These are phyloP conservation scores for Labeo calbasu DNA, from an alignment of 2,797 vertebrate genomes.

Conservation along the genomic window DNA sequence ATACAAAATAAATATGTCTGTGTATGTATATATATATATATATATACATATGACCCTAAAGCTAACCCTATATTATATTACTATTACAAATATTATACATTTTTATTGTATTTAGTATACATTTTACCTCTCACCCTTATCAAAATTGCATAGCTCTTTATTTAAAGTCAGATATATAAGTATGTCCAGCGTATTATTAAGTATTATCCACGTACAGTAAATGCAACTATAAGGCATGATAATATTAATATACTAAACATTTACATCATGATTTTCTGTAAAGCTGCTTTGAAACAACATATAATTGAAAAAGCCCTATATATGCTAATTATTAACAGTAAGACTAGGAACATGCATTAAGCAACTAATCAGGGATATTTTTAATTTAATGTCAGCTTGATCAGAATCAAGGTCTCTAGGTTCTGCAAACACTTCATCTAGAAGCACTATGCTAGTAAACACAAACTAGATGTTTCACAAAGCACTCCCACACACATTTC, in stretches of 20 bases:
- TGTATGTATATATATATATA: too few relatives aligned
- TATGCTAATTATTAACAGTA: neutral
- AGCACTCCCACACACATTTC: conserved; percentile 8
- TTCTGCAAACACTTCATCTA: neutral
- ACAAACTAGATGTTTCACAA: neutral
- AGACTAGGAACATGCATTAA: neutral
- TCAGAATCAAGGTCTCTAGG: neutral
- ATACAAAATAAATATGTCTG: too few relatives aligned
- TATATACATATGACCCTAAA: too few relatives aligned
- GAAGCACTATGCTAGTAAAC: neutral
- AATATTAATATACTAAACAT: neutral
- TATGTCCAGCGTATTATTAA: too few relatives aligned
- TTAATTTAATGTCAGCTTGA: neutral
- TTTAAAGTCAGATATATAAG: too few relatives aligned
- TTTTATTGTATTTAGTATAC: too few relatives aligned
- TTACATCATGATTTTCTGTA: neutral
- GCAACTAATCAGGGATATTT: neutral
- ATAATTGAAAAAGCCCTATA: neutral
- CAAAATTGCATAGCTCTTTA: too few relatives aligned
- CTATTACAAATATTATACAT: too few relatives aligned
- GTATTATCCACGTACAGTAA: too few relatives aligned
- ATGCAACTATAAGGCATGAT: neutral
- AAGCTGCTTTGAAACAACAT: neutral
- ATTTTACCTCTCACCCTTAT: too few relatives aligned
- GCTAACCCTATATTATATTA: too few relatives aligned